A percentile compares a stretch with the other conserved stretches of the same genome.
phyloP scores from a whole-genome alignment of 1,140 invertebrate genomes.

The Saccostrea cuccullata region DNA sequence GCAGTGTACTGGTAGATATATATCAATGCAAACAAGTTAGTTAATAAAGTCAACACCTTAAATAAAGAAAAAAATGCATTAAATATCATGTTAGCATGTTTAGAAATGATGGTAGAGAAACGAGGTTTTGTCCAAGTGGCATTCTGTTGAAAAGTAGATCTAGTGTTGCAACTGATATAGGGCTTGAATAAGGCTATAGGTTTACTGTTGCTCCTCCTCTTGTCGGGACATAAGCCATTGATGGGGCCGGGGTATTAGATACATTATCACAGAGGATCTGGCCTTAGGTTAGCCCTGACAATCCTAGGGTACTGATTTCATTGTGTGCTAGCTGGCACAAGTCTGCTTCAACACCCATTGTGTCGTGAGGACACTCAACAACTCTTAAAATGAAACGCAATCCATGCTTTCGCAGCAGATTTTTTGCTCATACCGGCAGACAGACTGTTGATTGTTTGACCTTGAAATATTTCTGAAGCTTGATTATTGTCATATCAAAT shows the following conservation, averaged over 20 bases:
- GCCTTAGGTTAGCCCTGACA: neutral
- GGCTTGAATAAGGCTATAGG: neutral
- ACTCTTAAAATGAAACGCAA: neutral
- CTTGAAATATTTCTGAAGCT: constrained; percentile 26
- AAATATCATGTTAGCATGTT: neutral
- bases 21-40: neutral
- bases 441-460: constrained; percentile 22
- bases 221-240: neutral
- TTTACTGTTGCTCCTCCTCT: neutral
- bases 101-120: neutral
- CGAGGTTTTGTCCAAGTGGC: neutral
- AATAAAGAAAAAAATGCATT: neutral
- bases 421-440: constrained; percentile 2
- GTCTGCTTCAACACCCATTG: constrained; percentile 32
- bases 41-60: neutral
- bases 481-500: constrained; percentile 27
- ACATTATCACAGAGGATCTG: neutral
- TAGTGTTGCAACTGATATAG: constrained; percentile 3
- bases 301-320: neutral
- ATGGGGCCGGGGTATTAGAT: neutral
- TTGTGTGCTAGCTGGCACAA: neutral
- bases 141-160: constrained; percentile 6
- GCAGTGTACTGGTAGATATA: neutral
- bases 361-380: neutral
- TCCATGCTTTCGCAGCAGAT: neutral